These are phyloP conservation scores for Hemitrygon akajei DNA, from an alignment of 2,797 vertebrate genomes.

Conservation along the genomic window DNA sequence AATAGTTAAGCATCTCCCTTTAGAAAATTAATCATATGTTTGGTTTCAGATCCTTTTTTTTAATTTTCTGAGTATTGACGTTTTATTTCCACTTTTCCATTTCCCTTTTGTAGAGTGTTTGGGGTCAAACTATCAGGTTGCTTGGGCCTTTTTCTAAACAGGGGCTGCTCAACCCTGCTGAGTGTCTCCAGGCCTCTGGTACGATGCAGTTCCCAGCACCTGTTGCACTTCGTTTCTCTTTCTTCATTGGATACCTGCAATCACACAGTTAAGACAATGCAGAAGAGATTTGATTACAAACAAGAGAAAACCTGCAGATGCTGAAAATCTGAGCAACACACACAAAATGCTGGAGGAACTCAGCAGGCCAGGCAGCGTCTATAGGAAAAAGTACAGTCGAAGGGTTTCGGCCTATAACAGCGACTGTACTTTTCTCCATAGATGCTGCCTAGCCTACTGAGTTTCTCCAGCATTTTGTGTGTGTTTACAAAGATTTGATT, in stretches of 20 bases:
- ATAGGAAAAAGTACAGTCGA: no score
- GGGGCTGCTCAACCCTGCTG: neutral
- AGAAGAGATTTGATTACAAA: no score
- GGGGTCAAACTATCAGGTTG: neutral
- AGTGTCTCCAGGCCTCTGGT: neutral
- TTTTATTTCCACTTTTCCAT: neutral
- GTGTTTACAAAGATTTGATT: no score
- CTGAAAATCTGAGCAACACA: no score
- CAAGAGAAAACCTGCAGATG: no score
- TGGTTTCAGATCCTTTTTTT: neutral
- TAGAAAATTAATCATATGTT: neutral
- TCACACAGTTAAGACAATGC: neutral
- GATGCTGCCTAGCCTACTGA: no score
- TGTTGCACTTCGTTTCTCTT: neutral
- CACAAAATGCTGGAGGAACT: no score
- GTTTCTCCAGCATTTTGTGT: no score
- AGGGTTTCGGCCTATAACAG: no score
- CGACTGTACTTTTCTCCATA: no score
- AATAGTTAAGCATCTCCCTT: neutral
- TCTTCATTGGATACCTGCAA: neutral
- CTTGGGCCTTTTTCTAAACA: neutral
- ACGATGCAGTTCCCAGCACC: neutral
- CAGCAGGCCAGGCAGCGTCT: no score
- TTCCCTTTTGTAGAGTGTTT: neutral
- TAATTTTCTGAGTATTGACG: neutral